Evolutionary conservation across 2,888 invertebrate species (phyloP), one percentile per base, ranked within the genome.

Genomic region (Isotomurus palustris): DNA sequence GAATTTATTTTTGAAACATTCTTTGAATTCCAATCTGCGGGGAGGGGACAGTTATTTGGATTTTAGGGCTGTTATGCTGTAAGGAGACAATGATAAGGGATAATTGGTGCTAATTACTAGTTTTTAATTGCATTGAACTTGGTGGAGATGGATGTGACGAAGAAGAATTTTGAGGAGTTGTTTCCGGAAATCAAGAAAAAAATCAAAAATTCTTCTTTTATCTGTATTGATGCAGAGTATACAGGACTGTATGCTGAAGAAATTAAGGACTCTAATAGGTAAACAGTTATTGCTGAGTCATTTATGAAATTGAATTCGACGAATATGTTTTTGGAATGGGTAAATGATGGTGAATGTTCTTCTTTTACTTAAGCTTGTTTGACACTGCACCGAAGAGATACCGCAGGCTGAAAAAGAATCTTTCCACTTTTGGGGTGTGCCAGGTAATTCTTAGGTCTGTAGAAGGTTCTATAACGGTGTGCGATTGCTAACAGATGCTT

Each of bases 181-280:
- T 76, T 81, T 63, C 80, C 81, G 10, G 76, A 80, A 68, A 79
- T 87, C 65, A 76, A 79, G 68, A 73, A 75, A 61, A 75, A 78
- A 58, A 74, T 88, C 25, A 78, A 81, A 72, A 77, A 78, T 47
- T 79, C 83, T 8, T 79, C 80, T 66, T 84, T 85, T 72, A 74
- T 86, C 68, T 80, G 84, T 17, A 78, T 88, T 66, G 88, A 88
- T 74, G 81, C 83, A 14, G 88, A 88, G 77, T 87, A 88, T 73
- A 85, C 85, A 58, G 86, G 81, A 24, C 74, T 82, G 48, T 73
- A 74, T 53, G 70, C 78, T 0, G 60, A 57, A 17, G 52, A 60
- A n/a, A 22, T 38, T 19, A 54, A 58, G 21, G 17, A 28, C 28
- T 32, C 45, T 19, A 63, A 61, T 38, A 53, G 61, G 66, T 60